Evolutionary conservation across 2,888 invertebrate genomes (phyloP), one percentile per base, ranked within the genome.

Genomic region (Mechanitis mazaeus): DNA sequence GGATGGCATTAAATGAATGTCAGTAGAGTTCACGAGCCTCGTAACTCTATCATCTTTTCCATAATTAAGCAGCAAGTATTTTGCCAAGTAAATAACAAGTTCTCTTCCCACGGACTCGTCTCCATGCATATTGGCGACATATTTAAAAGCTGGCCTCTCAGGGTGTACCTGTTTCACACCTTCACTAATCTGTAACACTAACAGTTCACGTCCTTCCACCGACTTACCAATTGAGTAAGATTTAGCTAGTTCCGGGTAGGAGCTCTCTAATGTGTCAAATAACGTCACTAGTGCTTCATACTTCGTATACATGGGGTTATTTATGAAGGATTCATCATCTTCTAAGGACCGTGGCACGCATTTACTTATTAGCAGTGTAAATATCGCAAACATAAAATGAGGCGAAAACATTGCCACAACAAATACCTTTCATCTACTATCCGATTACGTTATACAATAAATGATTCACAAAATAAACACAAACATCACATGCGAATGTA

Each of bases 121-220:
- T 3, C 98, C 98, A 79, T 98, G 98, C 97, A 98, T 98, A 77
- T 98, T 98, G 11, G 95, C 98, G 64, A 98, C 95, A 87, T 95
- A 96, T 79, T 98, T 98, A 71, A 98, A 95, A 91, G 97, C 96
- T 0, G 98, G 98, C 71, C 95, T 94, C 20, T 92, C 87, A 77
- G 93, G 81, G 82, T 92, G 88, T 75, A 69, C 65, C 4, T 72
- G 68, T 12, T 76, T 72, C 28, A 94, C 94, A 84, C 95, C 94
- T 71, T 93, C 92, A 58, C 94, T 94, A 64, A 95, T 95, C 84
- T 97, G 95, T 59, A 98, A 76, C 5, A 94, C 96, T 90, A 96
- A 92, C 62, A 99, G 84, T 67, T 96, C 94, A 12, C 96, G 91
- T 45, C 94, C 94, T 81, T 95, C 92, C 0, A 95, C 94, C 0